A percentile compares a stretch with the other conserved stretches of the same genome.
phyloP scores from a whole-genome alignment of 2,113 vertebrate genomes.

The Vombatus ursinus region DNA sequence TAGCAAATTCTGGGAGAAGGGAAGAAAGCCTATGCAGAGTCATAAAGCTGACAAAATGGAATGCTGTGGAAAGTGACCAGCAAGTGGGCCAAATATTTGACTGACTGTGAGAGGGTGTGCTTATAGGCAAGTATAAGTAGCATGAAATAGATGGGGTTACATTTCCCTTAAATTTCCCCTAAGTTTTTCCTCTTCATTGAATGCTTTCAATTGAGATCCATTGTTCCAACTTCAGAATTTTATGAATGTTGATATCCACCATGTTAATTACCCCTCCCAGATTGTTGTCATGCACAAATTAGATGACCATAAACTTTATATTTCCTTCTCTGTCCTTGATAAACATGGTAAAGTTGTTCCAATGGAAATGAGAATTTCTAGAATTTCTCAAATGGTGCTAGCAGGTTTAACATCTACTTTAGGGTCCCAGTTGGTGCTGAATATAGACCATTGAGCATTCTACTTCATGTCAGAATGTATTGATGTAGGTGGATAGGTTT shows the following conservation, averaged over 20 bases:
- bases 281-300: conserved; percentile 7
- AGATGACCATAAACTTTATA: background rate
- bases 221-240: conserved; percentile 1
- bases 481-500: background rate
- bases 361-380: background rate
- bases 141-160: background rate
- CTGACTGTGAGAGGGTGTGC: background rate
- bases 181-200: background rate
- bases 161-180: background rate
- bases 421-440: background rate
- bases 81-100: background rate
- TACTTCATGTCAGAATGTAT: background rate
- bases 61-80: background rate
- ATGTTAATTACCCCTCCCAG: background rate
- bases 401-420: background rate
- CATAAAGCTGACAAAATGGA: background rate
- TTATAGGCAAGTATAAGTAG: background rate
- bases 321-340: conserved; percentile 16
- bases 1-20: background rate
- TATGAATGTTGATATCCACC: conserved; percentile 15
- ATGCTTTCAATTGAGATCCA: background rate
- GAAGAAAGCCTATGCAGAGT: background rate
- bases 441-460: background rate
- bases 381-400: background rate
- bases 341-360: background rate